Base-by-base conservation (phyloP, 2,888 invertebrate species). In the Steinernema carpocapsae region DNA sequence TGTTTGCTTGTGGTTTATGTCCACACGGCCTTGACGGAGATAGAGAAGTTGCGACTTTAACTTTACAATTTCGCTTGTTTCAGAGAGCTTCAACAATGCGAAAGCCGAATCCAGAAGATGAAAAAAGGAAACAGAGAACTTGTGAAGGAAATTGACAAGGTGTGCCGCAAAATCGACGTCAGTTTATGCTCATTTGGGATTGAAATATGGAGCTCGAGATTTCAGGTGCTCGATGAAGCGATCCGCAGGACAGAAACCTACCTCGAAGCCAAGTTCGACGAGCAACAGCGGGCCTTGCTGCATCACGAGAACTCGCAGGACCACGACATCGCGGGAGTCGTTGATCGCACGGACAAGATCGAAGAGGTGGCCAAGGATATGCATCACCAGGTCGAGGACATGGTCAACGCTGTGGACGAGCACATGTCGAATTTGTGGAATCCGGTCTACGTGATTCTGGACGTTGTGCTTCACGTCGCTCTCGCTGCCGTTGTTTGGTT, bases 71-170 rank as follows among this genome's bases (percentile, higher is more conserved):
- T n/a, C n/a, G n/a, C n/a, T n/a, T n/a, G 6, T 24, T 56, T 56
- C 56, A 56, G 56, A 12, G 56, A 56, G 22, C 22, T 56, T 22
- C 14, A 26, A 19, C 56, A 56, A 6, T 56, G 56, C 26, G 56
- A 56, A 26, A 56, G 26, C 12, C 24, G 26, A 19, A 7, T 56
- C 1, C 6, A 22, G 24, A 7, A 22, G 26, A 56, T 26, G 56
- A 56, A 56, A 24, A 6, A 10, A 19, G 43, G 26, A 72, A 22
- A 26, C 17, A 22, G 56, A 4, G 56, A 56, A 17, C 22, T 56
- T 22, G 26, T 56, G 12, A 22, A 24, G 6, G 6, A 4, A 56
- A 12, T 56, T 22, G 56, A 26, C 24, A 14, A 56, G 17, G 26
- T 56, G 56, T 24, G 26, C 26, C 14, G 22, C 4, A 26, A 56